Conservation (phyloP, 2,113 vertebrate genomes). For the Vireo altiloquus region DNA sequence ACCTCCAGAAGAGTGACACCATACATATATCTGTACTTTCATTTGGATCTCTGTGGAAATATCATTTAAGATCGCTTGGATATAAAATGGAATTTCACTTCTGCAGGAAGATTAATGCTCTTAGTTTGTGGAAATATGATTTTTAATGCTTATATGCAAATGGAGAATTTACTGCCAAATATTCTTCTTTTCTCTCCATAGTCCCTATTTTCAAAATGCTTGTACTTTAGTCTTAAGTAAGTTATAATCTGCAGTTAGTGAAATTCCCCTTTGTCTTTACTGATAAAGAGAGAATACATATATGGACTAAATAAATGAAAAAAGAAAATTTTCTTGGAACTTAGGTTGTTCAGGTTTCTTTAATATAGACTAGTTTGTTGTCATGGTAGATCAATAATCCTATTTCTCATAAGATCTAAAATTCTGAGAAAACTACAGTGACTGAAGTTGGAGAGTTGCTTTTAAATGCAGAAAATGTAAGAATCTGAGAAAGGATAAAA, state of each 20-base stretch:
- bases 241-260: neutral
- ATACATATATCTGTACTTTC: neutral
- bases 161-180: neutral
- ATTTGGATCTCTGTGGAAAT: neutral
- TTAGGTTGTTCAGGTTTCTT: accelerated
- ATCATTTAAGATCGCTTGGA: neutral
- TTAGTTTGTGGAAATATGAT: neutral
- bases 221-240: neutral
- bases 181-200: neutral
- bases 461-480: neutral
- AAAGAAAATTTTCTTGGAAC: neutral
- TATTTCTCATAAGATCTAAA: neutral
- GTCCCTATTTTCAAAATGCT: neutral
- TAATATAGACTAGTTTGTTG: neutral
- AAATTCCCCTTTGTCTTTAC: neutral
- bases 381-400: neutral
- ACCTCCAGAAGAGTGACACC: neutral
- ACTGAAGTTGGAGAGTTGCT: neutral
- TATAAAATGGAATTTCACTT: neutral
- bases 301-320: neutral
- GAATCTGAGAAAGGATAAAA: neutral
- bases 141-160: neutral
- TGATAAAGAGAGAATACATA: neutral
- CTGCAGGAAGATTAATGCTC: neutral
- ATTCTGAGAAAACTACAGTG: neutral